Evolutionary conservation across 2,797 vertebrate genomes (phyloP), one percentile per base, ranked within the genome.

Genomic region (Epinephelus awoara): DNA sequence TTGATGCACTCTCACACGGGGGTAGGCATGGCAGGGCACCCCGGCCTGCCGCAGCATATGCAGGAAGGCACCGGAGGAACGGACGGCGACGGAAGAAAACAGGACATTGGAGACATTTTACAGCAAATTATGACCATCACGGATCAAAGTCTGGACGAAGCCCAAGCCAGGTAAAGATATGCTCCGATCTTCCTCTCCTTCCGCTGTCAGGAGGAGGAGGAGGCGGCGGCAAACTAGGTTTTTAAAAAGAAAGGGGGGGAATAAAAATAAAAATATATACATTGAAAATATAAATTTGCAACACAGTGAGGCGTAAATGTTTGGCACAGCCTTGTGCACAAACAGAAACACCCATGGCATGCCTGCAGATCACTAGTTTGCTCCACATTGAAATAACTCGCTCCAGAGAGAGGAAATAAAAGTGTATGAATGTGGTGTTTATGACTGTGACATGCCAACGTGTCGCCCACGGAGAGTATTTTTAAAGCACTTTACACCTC

Each of bases 121-220:
- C 98, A 98, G 95, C 97, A 98, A 92, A 99, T 99, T 79, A 99
- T 99, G 98, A 98, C 98, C 96, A 99, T 98, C 95, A 99, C 98
- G 67, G 98, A 99, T 88, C 98, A 99, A 94, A 99, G 97, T 95
- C 96, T 99, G 96, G 98, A 99, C 80, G 98, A 99, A 92, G 97
- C 97, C 76, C 98, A 99, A 95, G 97, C 98, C 96, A 98, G 97
- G 98, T 98, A 96, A 92, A 70, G 10, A 73, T 3, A 14, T 23
- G 47, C 19, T 51, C 51, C 40, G 17, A n/a, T 5, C 7, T 47
- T 49, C 44, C 49, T 34, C 51, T n/a, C 21, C n/a, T 21, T 1
- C 52, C 50, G 9, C 54, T 44, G 77, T 18, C 51, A 67, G 58
- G 42, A 46, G 49, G 50, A 66, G 70, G 72, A 42, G 71, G 50